Evolutionary conservation across 1,140 invertebrate genomes (phyloP), one percentile per base, ranked within the genome.

Genomic region (Leptonema lineaticorne): DNA sequence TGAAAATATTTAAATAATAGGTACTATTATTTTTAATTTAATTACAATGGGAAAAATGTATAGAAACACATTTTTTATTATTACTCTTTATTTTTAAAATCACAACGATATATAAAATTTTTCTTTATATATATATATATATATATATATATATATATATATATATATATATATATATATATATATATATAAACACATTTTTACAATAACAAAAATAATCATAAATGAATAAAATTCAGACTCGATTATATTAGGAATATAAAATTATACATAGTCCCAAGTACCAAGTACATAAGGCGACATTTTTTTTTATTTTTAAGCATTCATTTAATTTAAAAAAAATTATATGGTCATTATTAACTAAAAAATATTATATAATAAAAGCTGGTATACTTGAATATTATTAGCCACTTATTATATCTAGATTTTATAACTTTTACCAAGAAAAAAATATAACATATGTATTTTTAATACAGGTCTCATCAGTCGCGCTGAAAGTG

Each of bases 161-260:
- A n/a, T n/a, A n/a, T n/a, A n/a, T 37, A 14, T 37, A 58, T 33
- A 67, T 37, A 57, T 58, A 56, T 24, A 58, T 37, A 30, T 58
- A 57, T 58, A 30, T 30, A 57, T 58, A 57, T 5, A 9, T 57
- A 22, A 57, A 28, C 48, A 53, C 16, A 41, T 33, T 41, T 41
- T 41, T 41, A 14, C 9, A 41, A 4, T 41, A 14, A 14, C 37
- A 41, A 41, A 41, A 14, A 41, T 41, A 58, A 16, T 53, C 48
- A 16, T 16, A 53, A 58, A 27, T 37, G 37, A 24, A 60, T 41
- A 37, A 48, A 53, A 50, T 50, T 46, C 62, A 64, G 62, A 64
- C 45, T 64, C 45, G 41, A 45, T 27, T 50, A 64, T 9, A 48
- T 28, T 50, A 64, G 62, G 62, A 64, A 64, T 64, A 64, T 64